A percentile compares a stretch with the other conserved stretches of the same genome.
Conservation (phyloP, 2,888 invertebrate genomes). For the Galerucella pusilla region DNA sequence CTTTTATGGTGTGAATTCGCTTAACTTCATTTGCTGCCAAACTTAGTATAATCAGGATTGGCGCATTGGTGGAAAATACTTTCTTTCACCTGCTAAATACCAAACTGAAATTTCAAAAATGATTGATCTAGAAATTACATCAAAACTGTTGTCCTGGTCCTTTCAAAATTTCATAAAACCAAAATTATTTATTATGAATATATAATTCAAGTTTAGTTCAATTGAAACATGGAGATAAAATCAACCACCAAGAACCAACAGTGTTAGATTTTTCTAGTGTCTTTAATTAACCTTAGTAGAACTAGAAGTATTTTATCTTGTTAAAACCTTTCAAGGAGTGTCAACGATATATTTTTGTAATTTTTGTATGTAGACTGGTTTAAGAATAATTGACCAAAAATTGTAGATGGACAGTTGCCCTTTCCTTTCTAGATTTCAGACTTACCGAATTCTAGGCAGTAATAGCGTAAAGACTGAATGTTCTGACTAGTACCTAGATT, state of each 20-base stretch:
- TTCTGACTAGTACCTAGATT: conserved; percentile 48
- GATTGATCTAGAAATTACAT: no score
- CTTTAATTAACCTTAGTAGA: conserved; percentile 25
- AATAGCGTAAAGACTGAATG: conserved; percentile 54
- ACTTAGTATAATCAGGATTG: no score
- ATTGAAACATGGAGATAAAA: neutral
- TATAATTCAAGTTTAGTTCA: no score
- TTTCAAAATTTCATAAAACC: no score
- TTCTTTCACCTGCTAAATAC: no score
- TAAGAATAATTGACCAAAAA: conserved; percentile 45
- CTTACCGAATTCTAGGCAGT: conserved; percentile 39
- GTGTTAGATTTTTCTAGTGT: conserved; percentile 11
- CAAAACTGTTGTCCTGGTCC: no score
- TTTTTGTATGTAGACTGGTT: conserved; percentile 60
- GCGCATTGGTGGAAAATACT: no score
- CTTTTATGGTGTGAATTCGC: no score
- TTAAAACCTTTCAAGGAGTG: conserved; percentile 46
- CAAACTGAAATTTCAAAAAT: no score
- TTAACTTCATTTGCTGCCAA: no score
- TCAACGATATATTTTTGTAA: conserved; percentile 63
- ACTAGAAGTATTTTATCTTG: conserved; percentile 16
- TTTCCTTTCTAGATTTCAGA: conserved; percentile 40
- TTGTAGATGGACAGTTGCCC: conserved; percentile 37
- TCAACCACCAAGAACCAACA: neutral
- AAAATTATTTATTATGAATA: no score